Evolutionary conservation across 2,888 invertebrate genomes (phyloP).

Genomic region (Stegophylla sp.): DNA sequence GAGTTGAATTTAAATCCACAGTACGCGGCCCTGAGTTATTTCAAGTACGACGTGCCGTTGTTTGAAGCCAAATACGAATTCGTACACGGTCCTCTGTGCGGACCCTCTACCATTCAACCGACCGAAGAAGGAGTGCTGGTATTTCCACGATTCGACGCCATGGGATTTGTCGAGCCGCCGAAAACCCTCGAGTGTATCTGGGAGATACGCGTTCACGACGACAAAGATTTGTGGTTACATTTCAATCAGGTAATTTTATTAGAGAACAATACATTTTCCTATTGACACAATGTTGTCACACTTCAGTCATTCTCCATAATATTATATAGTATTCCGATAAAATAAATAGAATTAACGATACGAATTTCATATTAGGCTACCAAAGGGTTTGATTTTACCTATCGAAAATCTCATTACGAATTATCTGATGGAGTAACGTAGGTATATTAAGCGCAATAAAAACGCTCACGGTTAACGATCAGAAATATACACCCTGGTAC

Average conservation of each 20-base stretch:
- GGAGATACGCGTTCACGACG: constrained; percentile 82
- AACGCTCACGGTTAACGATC: no score
- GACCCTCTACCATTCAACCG: constrained; percentile 80
- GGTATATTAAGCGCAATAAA: no score
- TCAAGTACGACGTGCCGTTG: constrained; percentile 82
- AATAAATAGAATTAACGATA: no score
- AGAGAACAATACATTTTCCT: no score
- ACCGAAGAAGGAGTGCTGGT: constrained; percentile 70
- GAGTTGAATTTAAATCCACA: constrained; percentile 83
- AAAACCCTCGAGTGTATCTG: constrained; percentile 74
- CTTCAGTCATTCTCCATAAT: no score
- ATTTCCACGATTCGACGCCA: constrained; percentile 59
- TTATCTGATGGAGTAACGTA: no score
- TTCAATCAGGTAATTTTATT: constrained; percentile 74
- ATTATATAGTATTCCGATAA: no score
- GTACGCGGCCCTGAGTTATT: constrained; percentile 85
- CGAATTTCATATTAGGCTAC: no score
- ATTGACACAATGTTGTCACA: no score
- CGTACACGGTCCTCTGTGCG: constrained; percentile 86
- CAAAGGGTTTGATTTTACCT: no score
- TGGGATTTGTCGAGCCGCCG: constrained; percentile 68
- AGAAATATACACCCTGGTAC: no score
- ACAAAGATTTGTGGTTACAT: constrained; percentile 85
- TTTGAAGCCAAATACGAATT: constrained; percentile 89
- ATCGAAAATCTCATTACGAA: no score